A percentile compares a stretch with the other conserved stretches of the same genome.
Evolutionary conservation across 2,888 invertebrate genomes (phyloP).

Genomic region (Nomada hirtipes): DNA sequence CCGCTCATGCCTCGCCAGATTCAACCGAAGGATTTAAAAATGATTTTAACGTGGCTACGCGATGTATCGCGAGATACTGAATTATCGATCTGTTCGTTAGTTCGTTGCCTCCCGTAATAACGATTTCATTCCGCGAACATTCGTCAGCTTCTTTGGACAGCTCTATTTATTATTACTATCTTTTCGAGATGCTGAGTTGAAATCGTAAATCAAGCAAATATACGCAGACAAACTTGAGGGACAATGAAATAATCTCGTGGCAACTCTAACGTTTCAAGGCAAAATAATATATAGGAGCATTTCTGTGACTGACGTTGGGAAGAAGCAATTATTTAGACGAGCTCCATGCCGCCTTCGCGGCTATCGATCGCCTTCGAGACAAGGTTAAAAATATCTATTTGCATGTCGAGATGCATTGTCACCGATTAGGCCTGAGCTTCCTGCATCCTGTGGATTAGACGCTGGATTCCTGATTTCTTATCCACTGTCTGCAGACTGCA

Average conservation of each 20-base stretch:
- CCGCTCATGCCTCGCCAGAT: not conserved
- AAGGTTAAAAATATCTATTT: slow-evolving; percentile 77
- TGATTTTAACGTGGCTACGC: not conserved
- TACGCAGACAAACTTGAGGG: not conserved
- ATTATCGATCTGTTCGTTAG: slow-evolving; percentile 10
- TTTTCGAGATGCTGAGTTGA: no score
- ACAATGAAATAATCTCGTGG: slow-evolving; percentile 3
- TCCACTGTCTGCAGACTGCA: not conserved
- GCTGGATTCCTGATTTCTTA: not conserved
- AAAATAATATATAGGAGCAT: slow-evolving; percentile 17
- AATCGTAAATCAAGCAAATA: no score
- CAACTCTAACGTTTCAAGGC: slow-evolving; percentile 4
- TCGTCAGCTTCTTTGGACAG: no score
- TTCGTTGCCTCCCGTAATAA: no score
- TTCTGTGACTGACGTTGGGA: slow-evolving; percentile 40
- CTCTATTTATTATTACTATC: no score
- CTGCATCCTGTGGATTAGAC: slow-evolving; percentile 19
- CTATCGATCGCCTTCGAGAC: slow-evolving; percentile 73
- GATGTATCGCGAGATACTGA: not conserved
- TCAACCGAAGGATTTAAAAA: not conserved
- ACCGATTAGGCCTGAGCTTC: slow-evolving; percentile 59
- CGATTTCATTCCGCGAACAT: no score
- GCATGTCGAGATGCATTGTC: slow-evolving; percentile 73
- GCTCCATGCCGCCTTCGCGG: slow-evolving; percentile 52
- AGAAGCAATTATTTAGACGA: slow-evolving; percentile 68